Percentiles rank a stretch among this genome's conserved stretches.
phyloP scores from a whole-genome alignment of 2,797 vertebrate genomes.

The Onychomys leucogaster region DNA sequence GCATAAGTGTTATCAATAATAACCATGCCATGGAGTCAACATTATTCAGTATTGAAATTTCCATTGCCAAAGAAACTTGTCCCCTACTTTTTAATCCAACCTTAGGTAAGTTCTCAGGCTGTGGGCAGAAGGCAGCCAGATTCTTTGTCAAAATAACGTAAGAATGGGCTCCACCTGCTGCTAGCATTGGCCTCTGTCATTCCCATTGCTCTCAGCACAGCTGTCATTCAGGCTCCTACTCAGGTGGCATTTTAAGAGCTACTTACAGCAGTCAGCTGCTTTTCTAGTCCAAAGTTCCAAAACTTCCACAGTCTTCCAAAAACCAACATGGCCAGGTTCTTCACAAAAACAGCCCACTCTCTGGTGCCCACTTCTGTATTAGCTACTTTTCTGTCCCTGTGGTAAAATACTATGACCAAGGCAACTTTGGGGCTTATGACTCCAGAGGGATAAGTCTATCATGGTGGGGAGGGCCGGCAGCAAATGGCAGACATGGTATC shows the following conservation, averaged over 20 bases:
- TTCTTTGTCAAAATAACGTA: neutral
- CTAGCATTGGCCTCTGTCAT: neutral
- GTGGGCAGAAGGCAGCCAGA: neutral
- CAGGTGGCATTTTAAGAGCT: neutral
- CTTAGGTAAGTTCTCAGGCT: neutral
- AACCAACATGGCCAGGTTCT: neutral
- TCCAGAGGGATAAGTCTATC: neutral
- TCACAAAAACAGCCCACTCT: neutral
- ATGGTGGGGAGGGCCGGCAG: neutral
- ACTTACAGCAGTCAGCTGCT: neutral
- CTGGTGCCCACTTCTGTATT: neutral
- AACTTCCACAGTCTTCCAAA: neutral
- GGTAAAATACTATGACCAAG: neutral
- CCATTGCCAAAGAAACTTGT: neutral
- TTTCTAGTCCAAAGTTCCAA: neutral
- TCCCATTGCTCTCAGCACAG: neutral
- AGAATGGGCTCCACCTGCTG: neutral
- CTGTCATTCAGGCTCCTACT: neutral
- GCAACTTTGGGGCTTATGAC: neutral
- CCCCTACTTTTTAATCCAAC: neutral
- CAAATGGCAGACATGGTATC: neutral
- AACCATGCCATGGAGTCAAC: neutral
- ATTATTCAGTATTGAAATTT: neutral
- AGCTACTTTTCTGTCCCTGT: neutral
- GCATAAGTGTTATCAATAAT: neutral